Evolutionary conservation across 1,140 invertebrate genomes (phyloP).

Genomic region (Bombus polaris): DNA sequence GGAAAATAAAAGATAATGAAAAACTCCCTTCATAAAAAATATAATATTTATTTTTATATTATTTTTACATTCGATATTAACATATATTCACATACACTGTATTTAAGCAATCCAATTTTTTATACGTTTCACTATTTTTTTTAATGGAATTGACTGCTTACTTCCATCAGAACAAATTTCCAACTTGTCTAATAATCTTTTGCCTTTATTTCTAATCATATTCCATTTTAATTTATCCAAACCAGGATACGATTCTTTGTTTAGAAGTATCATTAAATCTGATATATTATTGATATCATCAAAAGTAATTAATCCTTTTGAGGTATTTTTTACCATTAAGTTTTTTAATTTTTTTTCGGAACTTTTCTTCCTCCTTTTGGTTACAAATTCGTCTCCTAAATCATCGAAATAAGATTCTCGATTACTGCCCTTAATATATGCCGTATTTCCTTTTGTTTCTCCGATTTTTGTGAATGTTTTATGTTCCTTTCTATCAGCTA

Average conservation of each 20-base stretch:
- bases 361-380: neutral
- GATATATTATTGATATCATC: slow-evolving; percentile 54
- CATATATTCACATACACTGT: too few relatives aligned
- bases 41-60: neutral
- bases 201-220: slow-evolving; percentile 65
- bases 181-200: slow-evolving; percentile 59
- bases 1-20: neutral
- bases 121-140: slow-evolving; percentile 54
- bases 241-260: slow-evolving; percentile 63
- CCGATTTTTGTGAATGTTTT: slow-evolving; percentile 1
- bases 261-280: slow-evolving; percentile 62
- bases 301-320: slow-evolving; percentile 15
- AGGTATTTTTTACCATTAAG: neutral
- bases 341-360: neutral
- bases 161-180: slow-evolving; percentile 40
- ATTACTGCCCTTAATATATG: neutral
- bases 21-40: neutral
- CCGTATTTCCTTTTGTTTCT: neutral
- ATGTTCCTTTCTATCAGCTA: neutral
- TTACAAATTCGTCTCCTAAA: neutral
- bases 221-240: slow-evolving; percentile 73
- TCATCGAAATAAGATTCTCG: neutral
- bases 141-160: slow-evolving; percentile 43
- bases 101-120: neutral
- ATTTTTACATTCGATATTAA: neutral